Base-by-base conservation (phyloP, 2,797 vertebrate species). In the Acanthurus lineatus region DNA sequence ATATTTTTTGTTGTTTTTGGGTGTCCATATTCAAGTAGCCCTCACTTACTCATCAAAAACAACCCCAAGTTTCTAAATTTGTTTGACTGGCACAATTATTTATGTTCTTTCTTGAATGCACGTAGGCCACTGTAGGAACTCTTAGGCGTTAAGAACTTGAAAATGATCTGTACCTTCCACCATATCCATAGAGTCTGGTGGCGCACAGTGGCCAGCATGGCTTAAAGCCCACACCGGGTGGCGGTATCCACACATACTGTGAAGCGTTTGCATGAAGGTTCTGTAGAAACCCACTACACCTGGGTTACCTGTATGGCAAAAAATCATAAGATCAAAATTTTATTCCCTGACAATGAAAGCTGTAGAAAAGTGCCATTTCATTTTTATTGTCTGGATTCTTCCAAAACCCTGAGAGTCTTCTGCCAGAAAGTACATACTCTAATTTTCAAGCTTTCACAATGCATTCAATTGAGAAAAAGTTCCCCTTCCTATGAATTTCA, bases 191-290 rank as follows among this genome's bases (percentile, higher is more conserved):
- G 91, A 93, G 84, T 91, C 92, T 0, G 97, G 97, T 51, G 95
- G 93, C 2, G 86, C 86, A 76, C 95, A 96, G 89, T 98, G 97
- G 10, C 98, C 98, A 0, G 97, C 98, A 9, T 99, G 97, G 89
- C 97, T 96, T 38, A 99, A 94, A 4, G 95, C 93, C 98, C 98
- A 99, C 28, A 99, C 95, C 0, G 98, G 97, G 93, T 97, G 95
- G 44, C 75, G 88, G 77, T 81, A 85, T 35, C 93, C 94, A 76
- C 96, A 94, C 63, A 81, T 80, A 63, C 91, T 87, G 85, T 97
- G 95, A 28, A 99, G 91, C 0, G 94, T 94, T 87, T 96, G 94
- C 91, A 96, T 95, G 91, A 99, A 99, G 65, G 95, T 96, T 66
- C 81, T 93, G 86, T 99, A 99, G 90, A 97, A 97, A 69, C 95